Evolutionary conservation across 2,888 invertebrate species (phyloP).

Genomic region (Scelioninae gen. 2): DNA sequence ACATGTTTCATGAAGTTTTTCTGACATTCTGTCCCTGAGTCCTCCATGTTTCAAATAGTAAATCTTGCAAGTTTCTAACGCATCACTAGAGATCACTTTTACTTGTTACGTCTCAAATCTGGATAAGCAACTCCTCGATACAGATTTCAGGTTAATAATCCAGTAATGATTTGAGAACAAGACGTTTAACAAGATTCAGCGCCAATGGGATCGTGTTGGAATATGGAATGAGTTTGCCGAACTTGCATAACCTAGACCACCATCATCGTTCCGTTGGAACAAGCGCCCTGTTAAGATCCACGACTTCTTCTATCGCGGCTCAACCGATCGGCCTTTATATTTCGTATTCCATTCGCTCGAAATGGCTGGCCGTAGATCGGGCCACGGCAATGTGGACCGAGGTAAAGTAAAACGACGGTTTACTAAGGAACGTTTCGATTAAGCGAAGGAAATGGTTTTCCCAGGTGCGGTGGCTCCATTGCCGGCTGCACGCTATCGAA

Average conservation of each 20-base stretch:
- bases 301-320: conserved; percentile 32
- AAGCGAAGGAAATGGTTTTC: conserved; percentile 72
- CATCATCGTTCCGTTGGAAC: conserved; percentile 29
- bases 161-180: too few relatives aligned
- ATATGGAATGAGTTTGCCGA: conserved; percentile 29
- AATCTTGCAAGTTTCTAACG: too few relatives aligned
- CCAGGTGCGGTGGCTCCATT: conserved; percentile 70
- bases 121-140: too few relatives aligned
- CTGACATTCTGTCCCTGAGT: too few relatives aligned
- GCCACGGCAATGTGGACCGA: conserved; percentile 41
- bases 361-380: conserved; percentile 48
- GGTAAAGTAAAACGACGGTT: conserved; percentile 56
- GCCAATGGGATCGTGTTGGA: conserved; percentile 21
- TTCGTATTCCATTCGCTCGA: conserved; percentile 60
- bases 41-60: too few relatives aligned
- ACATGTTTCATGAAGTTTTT: too few relatives aligned
- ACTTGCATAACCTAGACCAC: conserved; percentile 17
- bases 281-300: conserved; percentile 32
- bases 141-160: too few relatives aligned
- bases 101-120: too few relatives aligned
- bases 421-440: conserved; percentile 70
- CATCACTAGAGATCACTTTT: too few relatives aligned
- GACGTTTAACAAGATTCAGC: background rate
- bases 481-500: conserved; percentile 64
- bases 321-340: conserved; percentile 22